Percentiles rank a stretch among this genome's conserved stretches.
Evolutionary conservation across 2,888 invertebrate genomes (phyloP).

Genomic region (Trissonchulus latispiculum): DNA sequence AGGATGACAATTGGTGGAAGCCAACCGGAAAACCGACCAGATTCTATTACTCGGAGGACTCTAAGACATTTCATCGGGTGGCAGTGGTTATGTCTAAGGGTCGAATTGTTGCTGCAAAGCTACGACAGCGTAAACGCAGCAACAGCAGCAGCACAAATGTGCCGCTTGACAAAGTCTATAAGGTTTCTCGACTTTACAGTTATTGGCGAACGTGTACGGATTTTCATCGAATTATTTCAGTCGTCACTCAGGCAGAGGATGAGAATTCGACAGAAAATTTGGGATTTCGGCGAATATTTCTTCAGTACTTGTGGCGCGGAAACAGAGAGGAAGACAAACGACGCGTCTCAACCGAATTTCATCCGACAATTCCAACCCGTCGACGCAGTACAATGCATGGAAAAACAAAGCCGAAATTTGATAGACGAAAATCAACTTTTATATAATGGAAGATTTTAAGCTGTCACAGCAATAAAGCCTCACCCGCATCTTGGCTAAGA

Average conservation of each 20-base stretch:
- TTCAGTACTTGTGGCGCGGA: conserved; percentile 38
- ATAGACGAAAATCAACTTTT: too few species aligned
- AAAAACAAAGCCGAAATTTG: too few species aligned
- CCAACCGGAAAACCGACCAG: conserved; percentile 35
- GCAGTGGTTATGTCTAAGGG: background rate
- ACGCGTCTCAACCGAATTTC: conserved; percentile 28
- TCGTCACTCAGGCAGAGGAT: conserved; percentile 31
- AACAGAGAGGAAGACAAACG: conserved; percentile 41
- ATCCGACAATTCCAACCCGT: too few species aligned
- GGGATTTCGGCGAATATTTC: conserved; percentile 30
- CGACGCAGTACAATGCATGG: too few species aligned
- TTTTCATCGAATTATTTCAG: conserved; percentile 37
- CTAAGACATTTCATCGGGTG: conserved; percentile 32
- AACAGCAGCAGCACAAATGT: background rate
- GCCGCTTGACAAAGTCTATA: conserved; percentile 15
- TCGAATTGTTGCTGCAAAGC: conserved; percentile 6
- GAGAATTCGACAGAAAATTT: conserved; percentile 21
- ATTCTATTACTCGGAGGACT: conserved; percentile 35
- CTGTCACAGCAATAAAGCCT: too few species aligned
- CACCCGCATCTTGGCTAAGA: too few species aligned
- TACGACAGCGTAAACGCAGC: background rate
- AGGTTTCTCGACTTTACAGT: conserved; percentile 27
- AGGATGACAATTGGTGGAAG: conserved; percentile 32
- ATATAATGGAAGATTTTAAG: too few species aligned
- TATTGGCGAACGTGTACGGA: conserved; percentile 34